phyloP scores from a whole-genome alignment of 2,888 invertebrate genomes.

The Acrobasis suavella region DNA sequence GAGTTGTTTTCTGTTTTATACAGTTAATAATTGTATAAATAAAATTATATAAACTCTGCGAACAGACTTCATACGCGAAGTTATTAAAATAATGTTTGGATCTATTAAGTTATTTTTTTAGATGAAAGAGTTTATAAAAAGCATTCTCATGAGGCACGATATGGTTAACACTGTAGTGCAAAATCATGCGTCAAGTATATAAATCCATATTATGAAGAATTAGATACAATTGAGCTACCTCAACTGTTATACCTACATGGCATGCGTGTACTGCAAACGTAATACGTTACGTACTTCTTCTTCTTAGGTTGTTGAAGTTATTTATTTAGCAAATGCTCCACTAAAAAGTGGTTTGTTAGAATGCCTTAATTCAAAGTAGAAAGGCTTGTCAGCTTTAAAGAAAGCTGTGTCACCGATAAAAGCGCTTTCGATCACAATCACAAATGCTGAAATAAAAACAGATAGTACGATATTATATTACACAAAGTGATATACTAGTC shows the following conservation, averaged over 20 bases:
- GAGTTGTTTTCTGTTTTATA: too few species aligned
- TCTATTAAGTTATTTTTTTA: too few species aligned
- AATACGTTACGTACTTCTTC: not conserved
- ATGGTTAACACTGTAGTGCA: too few species aligned
- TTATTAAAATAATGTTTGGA: too few species aligned
- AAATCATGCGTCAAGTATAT: too few species aligned
- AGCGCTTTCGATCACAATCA: not conserved
- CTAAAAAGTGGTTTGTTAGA: slow-evolving; percentile 32
- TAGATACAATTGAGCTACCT: not conserved
- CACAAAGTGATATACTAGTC: too few species aligned
- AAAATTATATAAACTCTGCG: too few species aligned
- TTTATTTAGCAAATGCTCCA: slow-evolving; percentile 30
- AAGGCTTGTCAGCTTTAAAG: slow-evolving; percentile 29
- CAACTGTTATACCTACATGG: not conserved
- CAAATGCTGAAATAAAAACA: not conserved
- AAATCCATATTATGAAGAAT: too few species aligned
- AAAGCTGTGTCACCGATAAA: not conserved
- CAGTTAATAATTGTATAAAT: too few species aligned
- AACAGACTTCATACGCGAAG: too few species aligned
- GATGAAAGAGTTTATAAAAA: too few species aligned
- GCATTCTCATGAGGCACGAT: too few species aligned
- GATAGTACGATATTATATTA: not conserved
- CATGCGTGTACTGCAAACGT: not conserved
- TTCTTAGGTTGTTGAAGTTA: not conserved
- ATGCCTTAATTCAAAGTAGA: slow-evolving; percentile 36